phyloP scores from a whole-genome alignment of 1,140 invertebrate genomes.

The Nephila pilipes region DNA sequence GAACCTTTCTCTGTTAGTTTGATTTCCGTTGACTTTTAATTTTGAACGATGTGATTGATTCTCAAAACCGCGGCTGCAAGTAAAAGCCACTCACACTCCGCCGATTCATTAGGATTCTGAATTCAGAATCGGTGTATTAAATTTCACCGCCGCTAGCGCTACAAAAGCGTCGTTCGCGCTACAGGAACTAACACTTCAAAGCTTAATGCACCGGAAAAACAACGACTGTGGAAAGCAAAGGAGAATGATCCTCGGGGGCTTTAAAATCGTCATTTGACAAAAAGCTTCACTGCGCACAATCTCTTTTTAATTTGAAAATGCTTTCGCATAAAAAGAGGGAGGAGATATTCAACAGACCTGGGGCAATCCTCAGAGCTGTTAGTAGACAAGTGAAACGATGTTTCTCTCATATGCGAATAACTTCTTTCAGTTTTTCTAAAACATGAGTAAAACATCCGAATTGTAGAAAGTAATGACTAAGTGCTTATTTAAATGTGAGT shows the following conservation, averaged over 20 bases:
- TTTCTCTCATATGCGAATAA: neutral
- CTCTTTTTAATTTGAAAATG: constrained; percentile 51
- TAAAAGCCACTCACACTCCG: neutral
- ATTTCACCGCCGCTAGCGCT: neutral
- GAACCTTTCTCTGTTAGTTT: neutral
- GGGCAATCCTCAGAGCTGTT: neutral
- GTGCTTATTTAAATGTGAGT: no score
- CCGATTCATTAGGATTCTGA: constrained; percentile 11
- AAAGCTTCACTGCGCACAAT: neutral
- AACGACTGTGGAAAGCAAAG: neutral
- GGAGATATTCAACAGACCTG: neutral
- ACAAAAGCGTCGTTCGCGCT: neutral
- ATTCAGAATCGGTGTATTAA: constrained; percentile 34
- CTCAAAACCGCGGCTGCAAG: neutral
- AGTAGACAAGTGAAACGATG: neutral
- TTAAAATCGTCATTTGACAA: neutral
- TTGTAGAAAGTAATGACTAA: neutral
- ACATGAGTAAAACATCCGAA: neutral
- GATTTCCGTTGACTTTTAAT: neutral
- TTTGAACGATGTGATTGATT: neutral
- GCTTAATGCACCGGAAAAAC: constrained; percentile 44
- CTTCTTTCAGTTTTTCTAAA: neutral
- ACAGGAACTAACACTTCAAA: neutral
- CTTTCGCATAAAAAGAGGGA: constrained; percentile 1
- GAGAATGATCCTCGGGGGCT: neutral